phyloP scores from a whole-genome alignment of 2,888 invertebrate genomes.

The Corbicula japonica region DNA sequence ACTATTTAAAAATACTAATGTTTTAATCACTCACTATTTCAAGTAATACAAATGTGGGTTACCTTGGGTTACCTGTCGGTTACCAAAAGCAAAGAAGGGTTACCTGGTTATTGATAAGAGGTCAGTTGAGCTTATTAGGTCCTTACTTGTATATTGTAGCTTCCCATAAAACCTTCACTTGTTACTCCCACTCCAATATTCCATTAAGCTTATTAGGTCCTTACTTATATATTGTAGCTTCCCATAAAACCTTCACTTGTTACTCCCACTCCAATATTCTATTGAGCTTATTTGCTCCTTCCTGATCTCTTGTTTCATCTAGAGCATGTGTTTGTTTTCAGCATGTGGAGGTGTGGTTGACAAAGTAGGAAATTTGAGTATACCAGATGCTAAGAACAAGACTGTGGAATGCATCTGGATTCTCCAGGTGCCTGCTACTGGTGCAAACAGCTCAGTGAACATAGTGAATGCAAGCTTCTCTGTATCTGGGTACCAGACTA shows the following conservation, averaged over 20 bases:
- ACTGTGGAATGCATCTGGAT: slow-evolving; percentile 74
- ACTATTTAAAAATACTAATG: too few species aligned
- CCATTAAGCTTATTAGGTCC: background rate
- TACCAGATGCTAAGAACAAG: slow-evolving; percentile 38
- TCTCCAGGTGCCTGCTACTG: slow-evolving; percentile 58
- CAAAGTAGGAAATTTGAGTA: slow-evolving; percentile 42
- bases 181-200: background rate
- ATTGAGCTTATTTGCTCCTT: too few species aligned
- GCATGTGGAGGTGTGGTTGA: slow-evolving; percentile 71
- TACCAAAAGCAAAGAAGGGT: too few species aligned
- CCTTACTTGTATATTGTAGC: background rate
- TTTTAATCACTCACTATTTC: too few species aligned
- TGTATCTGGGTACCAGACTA: slow-evolving; percentile 41
- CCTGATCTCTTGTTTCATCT: too few species aligned
- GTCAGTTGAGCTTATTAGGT: too few species aligned
- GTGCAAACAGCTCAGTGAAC: slow-evolving; percentile 58
- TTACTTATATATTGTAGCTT: background rate
- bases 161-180: background rate
- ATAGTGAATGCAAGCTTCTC: slow-evolving; percentile 53
- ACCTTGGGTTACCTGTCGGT: too few species aligned
- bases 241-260: background rate
- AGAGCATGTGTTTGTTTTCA: slow-evolving; percentile 34
- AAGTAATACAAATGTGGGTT: too few species aligned
- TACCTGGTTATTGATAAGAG: too few species aligned
- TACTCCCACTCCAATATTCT: background rate